Percentiles rank a stretch among this genome's conserved stretches.
Conservation (phyloP, 1,140 invertebrate species). For the Pseudomyrmex gracilis region DNA sequence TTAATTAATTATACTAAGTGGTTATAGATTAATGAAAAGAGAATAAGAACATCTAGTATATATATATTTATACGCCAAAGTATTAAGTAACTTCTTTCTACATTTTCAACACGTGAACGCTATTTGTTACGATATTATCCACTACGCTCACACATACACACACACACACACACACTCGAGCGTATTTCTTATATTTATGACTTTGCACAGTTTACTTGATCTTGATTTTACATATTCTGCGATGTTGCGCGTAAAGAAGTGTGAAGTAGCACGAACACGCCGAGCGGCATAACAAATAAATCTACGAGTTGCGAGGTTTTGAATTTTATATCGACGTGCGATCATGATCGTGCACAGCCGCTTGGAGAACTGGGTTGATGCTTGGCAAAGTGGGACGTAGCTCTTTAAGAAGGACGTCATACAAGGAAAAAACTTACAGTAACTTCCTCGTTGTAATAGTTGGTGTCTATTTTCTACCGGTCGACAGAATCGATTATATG, state of each 20-base stretch:
- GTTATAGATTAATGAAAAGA: no score
- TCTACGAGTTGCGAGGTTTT: slow-evolving; percentile 30
- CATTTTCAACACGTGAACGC: no score
- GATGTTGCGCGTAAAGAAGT: neutral
- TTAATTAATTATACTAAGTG: no score
- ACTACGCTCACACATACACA: neutral
- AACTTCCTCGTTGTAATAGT: slow-evolving; percentile 36
- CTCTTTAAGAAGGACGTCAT: slow-evolving; percentile 55
- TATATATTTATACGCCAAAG: no score
- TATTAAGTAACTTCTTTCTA: no score
- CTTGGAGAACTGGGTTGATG: slow-evolving; percentile 45
- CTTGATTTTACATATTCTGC: neutral
- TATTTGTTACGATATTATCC: neutral
- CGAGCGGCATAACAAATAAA: slow-evolving; percentile 12
- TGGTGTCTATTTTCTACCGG: slow-evolving; percentile 42
- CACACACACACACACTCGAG: neutral
- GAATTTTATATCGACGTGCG: slow-evolving; percentile 52
- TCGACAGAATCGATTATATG: slow-evolving; percentile 43
- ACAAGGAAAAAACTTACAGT: slow-evolving; percentile 38
- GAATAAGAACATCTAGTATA: no score
- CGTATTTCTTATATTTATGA: neutral
- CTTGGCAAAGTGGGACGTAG: slow-evolving; percentile 49
- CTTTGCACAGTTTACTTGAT: neutral
- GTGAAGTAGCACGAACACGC: slow-evolving; percentile 10
- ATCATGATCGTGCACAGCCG: slow-evolving; percentile 45